Evolutionary conservation across 2,797 vertebrate genomes (phyloP), one percentile per base, ranked within the genome.

Genomic region (Cyprinella venusta): DNA sequence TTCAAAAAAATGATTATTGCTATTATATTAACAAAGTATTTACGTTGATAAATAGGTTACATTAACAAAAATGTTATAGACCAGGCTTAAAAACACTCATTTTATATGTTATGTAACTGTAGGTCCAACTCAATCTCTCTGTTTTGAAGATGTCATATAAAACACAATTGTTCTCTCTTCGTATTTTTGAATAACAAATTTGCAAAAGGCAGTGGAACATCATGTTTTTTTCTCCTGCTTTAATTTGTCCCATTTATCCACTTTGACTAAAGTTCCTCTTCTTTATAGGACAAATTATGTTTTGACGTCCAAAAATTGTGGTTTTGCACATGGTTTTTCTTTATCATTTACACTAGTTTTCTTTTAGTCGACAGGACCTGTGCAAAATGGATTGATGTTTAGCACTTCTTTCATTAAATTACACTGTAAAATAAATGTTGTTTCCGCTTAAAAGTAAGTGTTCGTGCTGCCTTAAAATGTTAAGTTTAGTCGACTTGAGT

Each of bases 221-320:
- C 33, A 52, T 4, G 26, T 54, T 54, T 40, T 24, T 76, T 52
- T 59, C 13, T 19, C 38, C 30, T 56, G 19, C 21, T 75, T n/a
- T 38, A 45, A 45, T 61, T 45, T 78, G 61, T 65, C 12, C n/a
- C 19, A 6, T 50, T 65, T 36, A 50, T 50, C 40, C 42, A 50
- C 42, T 77, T 45, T 4, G 24, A 64, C 40, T 21, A 65, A 65
- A 50, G 65, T 50, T 19, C 4, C 30, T 52, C 54, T 76, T 75
- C 33, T 38, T 56, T n/a, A 5, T 15, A 52, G 10, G 26, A 42
- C 48, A 79, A 75, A 75, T 76, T 30, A 50, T 78, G 42, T 79
- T 67, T 65, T 78, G 42, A 78, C 40, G 48, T 50, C 40, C 2
- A 1, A 40, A 24, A 76, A 56, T 5, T 9, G 8, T 76, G 63